Percentiles rank a stretch among this genome's conserved stretches.
These are phyloP conservation scores for Amblyjoppa proteus DNA, from an alignment of 2,888 invertebrate genomes.

Conservation along the genomic window DNA sequence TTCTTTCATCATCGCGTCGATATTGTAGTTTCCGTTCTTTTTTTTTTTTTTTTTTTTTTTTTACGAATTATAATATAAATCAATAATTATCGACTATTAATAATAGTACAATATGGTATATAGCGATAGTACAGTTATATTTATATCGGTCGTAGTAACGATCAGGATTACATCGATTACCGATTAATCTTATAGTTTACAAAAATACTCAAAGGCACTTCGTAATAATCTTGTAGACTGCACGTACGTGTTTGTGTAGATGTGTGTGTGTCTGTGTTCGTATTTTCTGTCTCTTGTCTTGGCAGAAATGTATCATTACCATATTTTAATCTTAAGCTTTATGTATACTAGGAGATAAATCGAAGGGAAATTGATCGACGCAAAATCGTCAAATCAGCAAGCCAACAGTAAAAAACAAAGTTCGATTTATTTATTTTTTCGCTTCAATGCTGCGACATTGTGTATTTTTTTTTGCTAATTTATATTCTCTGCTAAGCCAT, in stretches of 20 bases:
- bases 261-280: constrained; percentile 10
- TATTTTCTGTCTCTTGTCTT: constrained; percentile 14
- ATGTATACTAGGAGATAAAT: constrained; percentile 1
- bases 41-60: neutral
- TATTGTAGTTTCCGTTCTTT: constrained; percentile 37
- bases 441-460: neutral
- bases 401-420: neutral
- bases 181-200: constrained; percentile 74
- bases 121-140: constrained; percentile 22
- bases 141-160: constrained; percentile 64
- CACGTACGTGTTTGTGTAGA: constrained; percentile 24
- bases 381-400: neutral
- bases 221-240: constrained; percentile 73
- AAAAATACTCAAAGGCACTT: constrained; percentile 81
- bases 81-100: constrained; percentile 33
- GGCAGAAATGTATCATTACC: constrained; percentile 18
- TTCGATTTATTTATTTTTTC: neutral
- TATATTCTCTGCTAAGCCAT: too few relatives aligned
- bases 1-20: constrained; percentile 33
- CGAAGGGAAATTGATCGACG: constrained; percentile 4
- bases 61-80: constrained; percentile 41
- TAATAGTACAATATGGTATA: constrained; percentile 32
- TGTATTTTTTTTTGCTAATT: too few relatives aligned
- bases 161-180: constrained; percentile 72
- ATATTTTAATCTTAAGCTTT: neutral